Percentiles rank a stretch among this genome's conserved stretches.
Conservation (phyloP, 1,140 invertebrate genomes). For the Brachionus rubens region DNA sequence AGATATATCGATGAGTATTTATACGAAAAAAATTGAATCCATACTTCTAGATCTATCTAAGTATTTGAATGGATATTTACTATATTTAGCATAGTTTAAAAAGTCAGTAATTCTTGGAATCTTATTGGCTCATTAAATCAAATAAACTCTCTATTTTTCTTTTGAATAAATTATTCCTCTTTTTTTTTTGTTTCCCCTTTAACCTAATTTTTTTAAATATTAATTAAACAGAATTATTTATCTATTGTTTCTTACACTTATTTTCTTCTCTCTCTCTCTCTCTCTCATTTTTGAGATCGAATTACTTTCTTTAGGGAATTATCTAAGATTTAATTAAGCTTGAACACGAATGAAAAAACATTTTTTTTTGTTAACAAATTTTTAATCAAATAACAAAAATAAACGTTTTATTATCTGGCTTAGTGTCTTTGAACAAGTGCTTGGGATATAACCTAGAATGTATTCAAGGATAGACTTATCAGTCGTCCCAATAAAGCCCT, state of each 20-base stretch:
- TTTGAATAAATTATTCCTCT: conserved; percentile 11
- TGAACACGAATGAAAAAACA: background rate
- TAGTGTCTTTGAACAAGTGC: no score
- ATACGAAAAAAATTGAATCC: background rate
- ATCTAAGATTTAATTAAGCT: conserved; percentile 4
- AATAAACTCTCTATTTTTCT: no score
- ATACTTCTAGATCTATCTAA: conserved; percentile 25
- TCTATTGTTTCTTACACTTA: background rate
- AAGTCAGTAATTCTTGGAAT: background rate
- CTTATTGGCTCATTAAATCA: background rate
- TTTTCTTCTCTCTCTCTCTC: background rate
- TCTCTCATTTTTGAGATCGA: conserved; percentile 10
- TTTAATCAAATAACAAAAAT: no score
- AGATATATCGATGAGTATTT: conserved; percentile 34
- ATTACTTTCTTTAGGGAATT: conserved; percentile 1
- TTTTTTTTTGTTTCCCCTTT: background rate
- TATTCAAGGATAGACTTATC: no score
- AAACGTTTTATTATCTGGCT: no score
- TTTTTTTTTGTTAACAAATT: no score
- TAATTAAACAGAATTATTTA: conserved; percentile 21
- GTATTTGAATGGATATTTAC: conserved; percentile 40
- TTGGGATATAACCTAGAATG: no score
- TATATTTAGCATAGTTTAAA: conserved; percentile 26
- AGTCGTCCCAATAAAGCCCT: no score
- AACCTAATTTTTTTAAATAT: conserved; percentile 26